Evolutionary conservation across 2,797 vertebrate genomes (phyloP).

Genomic region (Epinephelus malabaricus): DNA sequence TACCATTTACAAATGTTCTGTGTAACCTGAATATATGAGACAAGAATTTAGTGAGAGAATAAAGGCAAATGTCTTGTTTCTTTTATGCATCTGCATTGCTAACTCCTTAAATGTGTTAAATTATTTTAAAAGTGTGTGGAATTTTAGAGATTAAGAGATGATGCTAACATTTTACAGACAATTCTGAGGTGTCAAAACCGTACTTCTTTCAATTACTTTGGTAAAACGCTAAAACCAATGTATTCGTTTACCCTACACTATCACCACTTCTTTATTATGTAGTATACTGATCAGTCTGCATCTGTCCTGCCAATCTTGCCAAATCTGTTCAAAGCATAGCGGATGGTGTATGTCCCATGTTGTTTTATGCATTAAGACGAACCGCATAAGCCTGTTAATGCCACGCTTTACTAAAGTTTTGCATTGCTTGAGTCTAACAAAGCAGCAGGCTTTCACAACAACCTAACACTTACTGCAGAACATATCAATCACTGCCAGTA

Average conservation of each 20-base stretch:
- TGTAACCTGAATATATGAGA: not conserved
- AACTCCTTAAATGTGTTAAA: not conserved
- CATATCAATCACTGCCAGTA: not conserved
- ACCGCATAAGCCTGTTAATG: not conserved
- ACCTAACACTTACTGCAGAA: not conserved
- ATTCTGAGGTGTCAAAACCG: no score
- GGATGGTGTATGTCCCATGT: not conserved
- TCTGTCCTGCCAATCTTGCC: not conserved
- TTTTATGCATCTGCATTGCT: not conserved
- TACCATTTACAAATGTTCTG: not conserved
- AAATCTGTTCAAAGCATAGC: not conserved
- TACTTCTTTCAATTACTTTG: not conserved
- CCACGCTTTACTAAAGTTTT: not conserved
- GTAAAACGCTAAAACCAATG: not conserved
- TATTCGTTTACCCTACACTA: not conserved
- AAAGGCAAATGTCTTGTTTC: not conserved
- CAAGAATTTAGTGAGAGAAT: not conserved
- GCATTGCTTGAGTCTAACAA: not conserved
- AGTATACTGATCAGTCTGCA: not conserved
- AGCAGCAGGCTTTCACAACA: constrained; percentile 1
- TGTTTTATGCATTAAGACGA: no score
- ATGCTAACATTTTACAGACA: no score
- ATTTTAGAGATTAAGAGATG: no score
- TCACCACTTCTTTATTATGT: not conserved
- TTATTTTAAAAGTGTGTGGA: not conserved